These are phyloP conservation scores for Dicrurus megarhynchus DNA, from an alignment of 2,113 vertebrate species.

Conservation along the genomic window DNA sequence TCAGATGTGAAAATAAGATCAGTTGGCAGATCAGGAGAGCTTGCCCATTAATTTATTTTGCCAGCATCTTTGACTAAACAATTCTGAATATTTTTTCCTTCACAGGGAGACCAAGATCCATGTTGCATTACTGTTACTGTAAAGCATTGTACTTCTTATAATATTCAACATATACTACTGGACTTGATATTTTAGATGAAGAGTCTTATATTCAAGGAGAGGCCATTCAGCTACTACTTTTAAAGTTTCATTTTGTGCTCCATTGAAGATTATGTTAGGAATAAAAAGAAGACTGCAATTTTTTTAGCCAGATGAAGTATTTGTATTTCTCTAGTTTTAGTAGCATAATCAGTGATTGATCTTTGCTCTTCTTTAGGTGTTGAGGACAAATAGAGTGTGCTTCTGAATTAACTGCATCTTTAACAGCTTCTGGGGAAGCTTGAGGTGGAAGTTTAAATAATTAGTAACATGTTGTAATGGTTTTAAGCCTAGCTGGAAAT, in stretches of 20 bases:
- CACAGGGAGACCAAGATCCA: neutral
- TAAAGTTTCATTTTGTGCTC: neutral
- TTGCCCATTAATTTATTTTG: neutral
- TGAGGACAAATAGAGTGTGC: neutral
- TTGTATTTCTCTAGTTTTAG: neutral
- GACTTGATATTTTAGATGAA: neutral
- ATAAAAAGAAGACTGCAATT: neutral
- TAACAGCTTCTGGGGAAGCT: neutral
- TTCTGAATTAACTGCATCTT: neutral
- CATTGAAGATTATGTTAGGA: neutral
- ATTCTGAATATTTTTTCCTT: neutral
- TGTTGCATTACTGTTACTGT: neutral
- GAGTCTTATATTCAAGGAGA: neutral
- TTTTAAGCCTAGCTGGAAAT: neutral
- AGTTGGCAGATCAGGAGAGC: neutral
- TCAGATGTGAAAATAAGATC: neutral
- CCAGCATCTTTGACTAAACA: neutral
- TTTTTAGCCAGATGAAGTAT: neutral
- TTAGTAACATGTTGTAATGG: neutral
- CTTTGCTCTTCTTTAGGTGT: neutral
- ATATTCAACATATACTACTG: neutral
- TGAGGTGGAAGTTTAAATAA: neutral
- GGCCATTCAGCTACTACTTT: neutral
- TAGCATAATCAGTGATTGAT: neutral
- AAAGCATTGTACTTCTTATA: neutral